Base-by-base conservation (phyloP, 2,113 vertebrate genomes). In the Laterallus jamaicensis region DNA sequence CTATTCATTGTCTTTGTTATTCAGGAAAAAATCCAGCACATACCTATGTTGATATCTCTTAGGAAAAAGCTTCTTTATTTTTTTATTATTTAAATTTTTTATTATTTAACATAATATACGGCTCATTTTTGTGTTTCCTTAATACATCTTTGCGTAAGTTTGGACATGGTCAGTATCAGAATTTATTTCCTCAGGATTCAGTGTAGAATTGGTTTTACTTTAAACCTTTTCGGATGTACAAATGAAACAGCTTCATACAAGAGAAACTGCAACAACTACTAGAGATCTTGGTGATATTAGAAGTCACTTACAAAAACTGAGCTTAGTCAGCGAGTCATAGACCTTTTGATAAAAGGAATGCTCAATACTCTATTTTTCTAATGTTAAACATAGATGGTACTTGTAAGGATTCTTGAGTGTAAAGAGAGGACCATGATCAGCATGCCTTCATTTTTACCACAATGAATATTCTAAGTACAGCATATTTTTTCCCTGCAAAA, bases 401-500 rank as follows among this genome's bases (percentile, higher is more conserved):
- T 47, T 79, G 5, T 13, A 50, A 56, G 5, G 20, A 76, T 69
- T 82, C 17, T 55, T 35, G 21, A 29, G 42, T 31, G 9, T n/a
- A 28, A 79, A 88, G 55, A 9, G 10, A 64, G 18, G 13, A 4
- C 20, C 6, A 5, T 47, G 50, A 80, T 6, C 15, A 74, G 8
- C 29, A 69, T 16, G 22, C 2, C 13, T 40, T 25, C 47, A 54
- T 42, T 91, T 69, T 81, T 14, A 0, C 5, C 10, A 26, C 0
- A 0, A 17, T 69, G 2, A 54, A 35, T 58, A 5, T 39, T 42
- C 60, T 8, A 60, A 66, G 5, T 20, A 47, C 9, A 50, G 6
- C 0, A 32, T 49, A 18, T 37, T 81, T 86, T 68, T 15, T 10
- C 9, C 11, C 11, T 49, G 7, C 1, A 7, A 62, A 44, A 87